Conservation (phyloP, 2,888 invertebrate species). For the Atethmia centrago region DNA sequence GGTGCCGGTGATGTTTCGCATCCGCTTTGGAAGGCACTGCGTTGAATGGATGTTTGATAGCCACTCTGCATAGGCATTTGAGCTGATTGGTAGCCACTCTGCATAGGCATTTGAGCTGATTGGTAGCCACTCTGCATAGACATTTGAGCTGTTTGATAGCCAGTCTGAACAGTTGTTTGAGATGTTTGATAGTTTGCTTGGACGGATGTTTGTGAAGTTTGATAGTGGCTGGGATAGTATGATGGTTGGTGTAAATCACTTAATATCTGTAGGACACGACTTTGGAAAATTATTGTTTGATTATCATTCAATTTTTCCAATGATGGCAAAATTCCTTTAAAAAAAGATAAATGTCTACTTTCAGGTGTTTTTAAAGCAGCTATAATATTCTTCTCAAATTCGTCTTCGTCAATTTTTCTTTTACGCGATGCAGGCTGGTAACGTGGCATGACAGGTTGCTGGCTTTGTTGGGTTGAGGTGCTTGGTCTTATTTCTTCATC, state of each 20-base stretch:
- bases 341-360: no score
- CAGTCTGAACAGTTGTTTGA: conserved; percentile 17
- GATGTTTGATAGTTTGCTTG: conserved; percentile 24
- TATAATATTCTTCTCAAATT: no score
- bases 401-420: no score
- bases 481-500: conserved; percentile 32
- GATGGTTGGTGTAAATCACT: conserved; percentile 33
- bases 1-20: no score
- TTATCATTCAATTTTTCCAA: no score
- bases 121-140: conserved; percentile 24
- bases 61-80: conserved; percentile 23
- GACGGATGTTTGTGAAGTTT: conserved; percentile 22
- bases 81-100: conserved; percentile 23
- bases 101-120: conserved; percentile 27
- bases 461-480: conserved; percentile 32
- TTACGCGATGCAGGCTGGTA: conserved; percentile 27
- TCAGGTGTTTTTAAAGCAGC: no score
- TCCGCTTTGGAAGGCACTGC: no score
- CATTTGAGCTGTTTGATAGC: no score
- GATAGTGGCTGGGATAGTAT: conserved; percentile 29
- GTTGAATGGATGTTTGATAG: conserved; percentile 30
- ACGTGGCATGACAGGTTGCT: conserved; percentile 25
- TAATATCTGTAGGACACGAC: conserved; percentile 31
- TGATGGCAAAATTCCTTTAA: no score
- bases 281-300: no score